phyloP scores from a whole-genome alignment of 1,140 invertebrate species.

The Sitobion miscanthi region DNA sequence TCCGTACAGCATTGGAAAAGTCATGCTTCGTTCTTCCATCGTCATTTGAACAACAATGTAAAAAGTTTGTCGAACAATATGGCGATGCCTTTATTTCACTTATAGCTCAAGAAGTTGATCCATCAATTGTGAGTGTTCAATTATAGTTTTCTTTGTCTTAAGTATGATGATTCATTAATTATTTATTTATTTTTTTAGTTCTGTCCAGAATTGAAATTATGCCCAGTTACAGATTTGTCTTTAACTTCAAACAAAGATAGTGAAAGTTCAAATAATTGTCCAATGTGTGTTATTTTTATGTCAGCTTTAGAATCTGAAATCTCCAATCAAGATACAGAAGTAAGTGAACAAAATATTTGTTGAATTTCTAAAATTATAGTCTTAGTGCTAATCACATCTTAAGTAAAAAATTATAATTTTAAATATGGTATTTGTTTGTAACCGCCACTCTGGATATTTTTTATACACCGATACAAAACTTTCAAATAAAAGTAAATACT shows the following conservation, averaged over 20 bases:
- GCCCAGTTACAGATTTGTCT: conserved; percentile 59
- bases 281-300: conserved; percentile 77
- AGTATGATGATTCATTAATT: neutral
- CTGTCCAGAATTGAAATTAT: conserved; percentile 22
- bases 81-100: conserved; percentile 78
- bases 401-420: too few relatives aligned
- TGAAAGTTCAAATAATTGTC: conserved; percentile 63
- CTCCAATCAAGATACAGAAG: conserved; percentile 72
- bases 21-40: conserved; percentile 74
- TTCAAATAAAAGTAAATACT: too few relatives aligned
- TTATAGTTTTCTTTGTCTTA: conserved; percentile 67
- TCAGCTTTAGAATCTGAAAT: conserved; percentile 73
- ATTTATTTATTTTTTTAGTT: conserved; percentile 60
- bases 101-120: conserved; percentile 81
- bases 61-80: conserved; percentile 77
- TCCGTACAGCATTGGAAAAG: conserved; percentile 71
- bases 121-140: conserved; percentile 71
- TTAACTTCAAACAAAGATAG: conserved; percentile 28
- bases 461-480: too few relatives aligned
- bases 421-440: too few relatives aligned
- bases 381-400: too few relatives aligned
- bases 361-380: too few relatives aligned
- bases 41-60: conserved; percentile 72
- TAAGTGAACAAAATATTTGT: conserved; percentile 59
- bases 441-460: too few relatives aligned